Conservation (phyloP, 2,888 invertebrate genomes). For the Augochlorella aurata region DNA sequence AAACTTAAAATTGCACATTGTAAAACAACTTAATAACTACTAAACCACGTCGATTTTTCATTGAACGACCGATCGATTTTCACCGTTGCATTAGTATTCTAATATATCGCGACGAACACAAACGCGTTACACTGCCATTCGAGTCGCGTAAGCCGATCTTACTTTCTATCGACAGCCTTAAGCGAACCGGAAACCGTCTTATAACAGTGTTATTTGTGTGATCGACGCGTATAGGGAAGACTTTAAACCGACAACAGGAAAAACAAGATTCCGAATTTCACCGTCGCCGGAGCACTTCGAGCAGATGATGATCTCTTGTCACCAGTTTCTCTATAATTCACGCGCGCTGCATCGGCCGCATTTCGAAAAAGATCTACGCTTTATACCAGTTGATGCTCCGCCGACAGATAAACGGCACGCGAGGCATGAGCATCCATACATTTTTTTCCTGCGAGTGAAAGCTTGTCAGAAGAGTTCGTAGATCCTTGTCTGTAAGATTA, state of each 20-base stretch:
- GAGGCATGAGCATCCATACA: conserved; percentile 15
- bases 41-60: not conserved
- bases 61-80: conserved; percentile 38
- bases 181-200: conserved; percentile 66
- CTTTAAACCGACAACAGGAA: not conserved
- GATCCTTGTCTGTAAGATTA: conserved; percentile 17
- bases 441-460: conserved; percentile 45
- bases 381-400: conserved; percentile 24
- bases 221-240: conserved; percentile 1
- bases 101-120: not conserved
- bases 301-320: not conserved
- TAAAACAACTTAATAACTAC: not conserved
- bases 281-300: not conserved
- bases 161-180: conserved; percentile 71
- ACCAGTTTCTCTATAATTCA: not conserved
- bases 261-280: conserved; percentile 22
- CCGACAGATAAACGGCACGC: conserved; percentile 36
- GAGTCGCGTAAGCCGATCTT: conserved; percentile 65
- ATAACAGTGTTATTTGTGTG: conserved; percentile 30
- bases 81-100: conserved; percentile 35
- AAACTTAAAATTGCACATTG: not conserved
- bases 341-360: not conserved
- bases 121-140: conserved; percentile 47
- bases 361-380: not conserved
- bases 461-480: conserved; percentile 17